phyloP scores from a whole-genome alignment of 2,113 vertebrate genomes.

The Dryoscopus gambensis region DNA sequence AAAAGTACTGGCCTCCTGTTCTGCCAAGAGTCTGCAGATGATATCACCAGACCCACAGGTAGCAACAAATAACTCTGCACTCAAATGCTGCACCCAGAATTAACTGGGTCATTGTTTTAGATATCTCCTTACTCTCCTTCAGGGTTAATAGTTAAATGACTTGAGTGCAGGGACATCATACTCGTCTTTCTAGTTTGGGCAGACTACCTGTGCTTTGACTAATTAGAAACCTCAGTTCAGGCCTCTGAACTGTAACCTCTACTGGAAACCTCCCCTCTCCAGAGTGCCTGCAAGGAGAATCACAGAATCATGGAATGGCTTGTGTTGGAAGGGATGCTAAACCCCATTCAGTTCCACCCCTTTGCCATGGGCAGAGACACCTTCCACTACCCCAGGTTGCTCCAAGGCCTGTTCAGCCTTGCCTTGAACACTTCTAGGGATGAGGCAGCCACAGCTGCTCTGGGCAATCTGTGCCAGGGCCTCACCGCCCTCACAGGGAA shows the following conservation, averaged over 20 bases:
- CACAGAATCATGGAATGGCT: neutral
- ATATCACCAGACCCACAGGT: conserved; percentile 13
- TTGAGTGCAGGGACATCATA: conserved; percentile 22
- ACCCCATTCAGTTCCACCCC: neutral
- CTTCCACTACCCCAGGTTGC: neutral
- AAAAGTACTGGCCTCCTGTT: neutral
- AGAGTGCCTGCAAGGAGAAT: neutral
- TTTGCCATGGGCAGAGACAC: neutral
- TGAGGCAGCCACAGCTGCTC: neutral
- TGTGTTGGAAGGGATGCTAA: neutral
- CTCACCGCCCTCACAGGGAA: neutral
- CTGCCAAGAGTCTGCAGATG: neutral
- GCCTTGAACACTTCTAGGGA: neutral
- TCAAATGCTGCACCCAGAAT: neutral
- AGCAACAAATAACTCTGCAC: conserved; percentile 14
- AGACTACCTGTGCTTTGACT: neutral
- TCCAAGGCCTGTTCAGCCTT: accelerated
- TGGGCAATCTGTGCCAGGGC: neutral
- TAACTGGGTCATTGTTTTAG: conserved; percentile 50
- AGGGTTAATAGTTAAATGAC: conserved; percentile 53
- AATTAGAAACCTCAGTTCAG: conserved; percentile 26
- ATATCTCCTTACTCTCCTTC: conserved; percentile 35
- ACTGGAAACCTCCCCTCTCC: neutral
- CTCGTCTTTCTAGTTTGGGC: conserved; percentile 46
- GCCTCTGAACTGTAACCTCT: neutral